These are phyloP conservation scores for Oreotragus oreotragus DNA, from an alignment of 2,113 vertebrate species.

Conservation along the genomic window DNA sequence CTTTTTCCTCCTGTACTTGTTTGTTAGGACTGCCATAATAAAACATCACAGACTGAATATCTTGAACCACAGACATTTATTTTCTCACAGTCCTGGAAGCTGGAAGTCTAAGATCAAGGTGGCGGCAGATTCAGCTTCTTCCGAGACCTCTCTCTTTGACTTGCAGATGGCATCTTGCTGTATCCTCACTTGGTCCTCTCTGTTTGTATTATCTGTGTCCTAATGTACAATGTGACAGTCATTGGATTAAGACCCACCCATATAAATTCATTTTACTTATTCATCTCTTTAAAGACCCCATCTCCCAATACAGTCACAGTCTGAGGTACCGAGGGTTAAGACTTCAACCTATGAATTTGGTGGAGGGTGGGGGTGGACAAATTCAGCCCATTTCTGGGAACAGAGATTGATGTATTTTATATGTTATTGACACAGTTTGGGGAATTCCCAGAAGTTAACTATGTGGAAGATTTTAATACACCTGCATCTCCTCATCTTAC, in stretches of 20 bases:
- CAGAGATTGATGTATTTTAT: not conserved
- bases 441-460: not conserved
- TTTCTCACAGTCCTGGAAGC: not conserved
- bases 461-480: not conserved
- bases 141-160: not conserved
- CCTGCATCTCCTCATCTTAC: not conserved
- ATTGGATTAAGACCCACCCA: not conserved
- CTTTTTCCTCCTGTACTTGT: not conserved
- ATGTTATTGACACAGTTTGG: not conserved
- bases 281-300: not conserved
- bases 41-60: not conserved
- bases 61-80: not conserved
- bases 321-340: not conserved
- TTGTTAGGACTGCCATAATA: not conserved
- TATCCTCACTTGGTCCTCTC: not conserved
- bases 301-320: not conserved
- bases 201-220: not conserved
- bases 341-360: not conserved
- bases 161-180: not conserved
- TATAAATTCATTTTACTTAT: not conserved
- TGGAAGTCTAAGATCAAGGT: not conserved
- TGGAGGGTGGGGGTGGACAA: not conserved
- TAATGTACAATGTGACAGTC: not conserved
- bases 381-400: not conserved
- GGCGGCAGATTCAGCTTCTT: not conserved